Conservation (phyloP, 2,113 vertebrate genomes). For the Cephalopterus ornatus region DNA sequence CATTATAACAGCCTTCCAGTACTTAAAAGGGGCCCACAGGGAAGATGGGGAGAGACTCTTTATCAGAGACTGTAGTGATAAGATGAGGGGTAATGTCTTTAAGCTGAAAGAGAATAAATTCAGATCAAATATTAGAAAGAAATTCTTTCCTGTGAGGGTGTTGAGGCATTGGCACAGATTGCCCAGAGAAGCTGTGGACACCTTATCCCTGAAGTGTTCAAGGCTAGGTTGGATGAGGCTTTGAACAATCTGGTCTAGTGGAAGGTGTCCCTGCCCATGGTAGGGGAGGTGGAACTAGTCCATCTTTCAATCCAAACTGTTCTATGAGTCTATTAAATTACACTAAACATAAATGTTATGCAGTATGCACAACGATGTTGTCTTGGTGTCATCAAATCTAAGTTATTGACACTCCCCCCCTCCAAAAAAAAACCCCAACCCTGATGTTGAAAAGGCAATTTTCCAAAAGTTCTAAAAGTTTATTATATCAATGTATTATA, state of each 20-base stretch:
- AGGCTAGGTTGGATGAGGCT: background rate
- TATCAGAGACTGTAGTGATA: background rate
- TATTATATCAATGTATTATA: background rate
- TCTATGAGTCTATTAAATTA: background rate
- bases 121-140: background rate
- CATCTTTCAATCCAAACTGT: background rate
- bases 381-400: background rate
- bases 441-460: background rate
- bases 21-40: background rate
- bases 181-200: background rate
- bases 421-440: rapidly evolving
- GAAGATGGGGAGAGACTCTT: background rate
- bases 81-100: background rate
- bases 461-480: background rate
- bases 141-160: background rate
- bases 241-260: background rate
- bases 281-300: background rate
- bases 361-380: background rate
- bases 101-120: background rate
- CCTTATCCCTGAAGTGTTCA: background rate
- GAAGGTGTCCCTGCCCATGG: background rate
- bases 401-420: background rate
- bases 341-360: background rate
- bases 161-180: background rate
- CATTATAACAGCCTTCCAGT: background rate